Base-by-base conservation (phyloP, 2,797 vertebrate genomes). In the Sebastes nivosus region DNA sequence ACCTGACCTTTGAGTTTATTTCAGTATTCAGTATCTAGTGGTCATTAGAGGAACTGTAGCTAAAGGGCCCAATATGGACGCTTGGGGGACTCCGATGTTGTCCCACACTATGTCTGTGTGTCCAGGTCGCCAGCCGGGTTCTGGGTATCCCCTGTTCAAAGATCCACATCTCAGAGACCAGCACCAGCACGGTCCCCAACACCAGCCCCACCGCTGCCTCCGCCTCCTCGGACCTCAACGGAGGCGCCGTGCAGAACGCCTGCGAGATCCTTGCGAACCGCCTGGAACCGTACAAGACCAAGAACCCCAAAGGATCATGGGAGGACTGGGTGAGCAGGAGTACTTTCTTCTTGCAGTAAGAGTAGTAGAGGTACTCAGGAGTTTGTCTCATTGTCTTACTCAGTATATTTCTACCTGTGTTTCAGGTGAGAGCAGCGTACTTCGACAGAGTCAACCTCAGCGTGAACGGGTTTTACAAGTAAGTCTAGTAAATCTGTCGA, bases 401-500 rank as follows among this genome's bases (percentile, higher is more conserved):
- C 16, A 3, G 18, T 25, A 3, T 50, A 1, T 65, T 20, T 70
- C 8, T 55, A 6, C 68, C 6, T 32, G 6, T 72, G 32, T 91
- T 61, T 36, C 91, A 99, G 98, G 97, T 99, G 65, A 92, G n/a
- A 67, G 93, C 94, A 0, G 98, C 98, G 1, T 99, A 99, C 8
- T 79, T 94, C n/a, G 91, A 95, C 84, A 93, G 97, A 58, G 93
- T 99, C 60, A 98, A 95, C 82, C 95, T 99, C 78, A 98, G 97
- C 4, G 95, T 97, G 8, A 97, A 97, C 0, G 98, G 98, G 1
- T 99, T 99, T 90, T 99, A 97, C 71, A 99, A 93, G 98, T 99
- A 93, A 93, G 96, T 36, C 64, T 16, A 10, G 9, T 61, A 2
- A 12, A 34, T 25, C 5, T 10, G 9, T 10, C 12, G 11, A 22